A percentile compares a stretch with the other conserved stretches of the same genome.
phyloP scores from a whole-genome alignment of 2,113 vertebrate species.

The Spea multiplicata region DNA sequence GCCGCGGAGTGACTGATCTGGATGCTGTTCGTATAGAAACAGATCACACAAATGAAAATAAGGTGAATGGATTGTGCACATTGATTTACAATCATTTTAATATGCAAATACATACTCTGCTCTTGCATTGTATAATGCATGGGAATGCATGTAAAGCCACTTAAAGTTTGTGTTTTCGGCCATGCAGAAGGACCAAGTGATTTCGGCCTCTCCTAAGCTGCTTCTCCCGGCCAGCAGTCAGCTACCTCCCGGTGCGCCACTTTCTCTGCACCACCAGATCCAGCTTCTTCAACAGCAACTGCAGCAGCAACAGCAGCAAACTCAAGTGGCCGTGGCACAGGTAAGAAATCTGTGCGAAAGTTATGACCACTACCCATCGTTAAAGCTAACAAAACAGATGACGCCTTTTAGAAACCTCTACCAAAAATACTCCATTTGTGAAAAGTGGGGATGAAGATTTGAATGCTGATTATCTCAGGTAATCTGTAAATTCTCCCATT shows the following conservation, averaged over 20 bases:
- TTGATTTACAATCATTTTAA: background rate
- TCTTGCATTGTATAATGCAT: no score
- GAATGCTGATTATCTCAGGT: no score
- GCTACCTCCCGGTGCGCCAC: conserved; percentile 67
- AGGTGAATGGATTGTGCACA: conserved; percentile 57
- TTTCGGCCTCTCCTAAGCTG: conserved; percentile 82
- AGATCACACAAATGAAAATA: conserved; percentile 54
- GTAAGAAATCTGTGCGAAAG: conserved; percentile 66
- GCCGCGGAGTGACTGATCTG: conserved; percentile 88
- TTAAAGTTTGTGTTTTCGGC: conserved; percentile 48
- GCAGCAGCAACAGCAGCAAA: conserved; percentile 93
- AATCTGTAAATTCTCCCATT: no score
- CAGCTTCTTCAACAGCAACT: conserved; percentile 96
- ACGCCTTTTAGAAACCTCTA: no score
- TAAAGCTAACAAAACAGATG: no score
- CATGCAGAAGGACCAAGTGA: conserved; percentile 69
- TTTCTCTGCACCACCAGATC: conserved; percentile 90
- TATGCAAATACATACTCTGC: background rate
- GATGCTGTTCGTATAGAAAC: conserved; percentile 76
- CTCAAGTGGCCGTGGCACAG: conserved; percentile 93
- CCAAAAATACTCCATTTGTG: no score
- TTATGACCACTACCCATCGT: no score
- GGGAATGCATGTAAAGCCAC: no score
- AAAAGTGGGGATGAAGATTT: no score
- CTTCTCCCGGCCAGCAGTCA: conserved; percentile 73